Evolutionary conservation across 2,113 vertebrate genomes (phyloP).

Genomic region (Platysteira castanea): DNA sequence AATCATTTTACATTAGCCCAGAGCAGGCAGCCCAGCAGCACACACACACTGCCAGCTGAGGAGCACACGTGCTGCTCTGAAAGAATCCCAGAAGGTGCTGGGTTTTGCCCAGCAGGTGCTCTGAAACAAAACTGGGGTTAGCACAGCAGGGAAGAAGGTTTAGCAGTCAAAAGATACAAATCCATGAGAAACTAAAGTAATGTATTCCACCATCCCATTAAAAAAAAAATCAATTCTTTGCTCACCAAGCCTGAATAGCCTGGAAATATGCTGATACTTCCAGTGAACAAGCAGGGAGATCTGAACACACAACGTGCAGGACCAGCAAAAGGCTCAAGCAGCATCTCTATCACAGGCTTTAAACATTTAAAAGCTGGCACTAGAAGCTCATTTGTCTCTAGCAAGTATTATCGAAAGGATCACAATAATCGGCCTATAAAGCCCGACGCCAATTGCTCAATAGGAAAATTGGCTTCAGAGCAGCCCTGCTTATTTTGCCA

Average conservation of each 20-base stretch:
- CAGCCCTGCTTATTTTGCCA: background rate
- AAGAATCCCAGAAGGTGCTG: background rate
- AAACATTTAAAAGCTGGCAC: background rate
- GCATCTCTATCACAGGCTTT: background rate
- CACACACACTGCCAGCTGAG: background rate
- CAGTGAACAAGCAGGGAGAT: background rate
- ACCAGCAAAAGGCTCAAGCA: background rate
- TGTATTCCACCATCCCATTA: background rate
- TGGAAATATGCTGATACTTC: background rate
- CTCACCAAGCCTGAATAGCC: background rate
- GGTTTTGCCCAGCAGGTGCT: background rate
- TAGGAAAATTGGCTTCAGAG: conserved; percentile 23
- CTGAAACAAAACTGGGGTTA: background rate
- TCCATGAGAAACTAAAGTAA: background rate
- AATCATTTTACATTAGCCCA: background rate
- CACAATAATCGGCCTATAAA: background rate
- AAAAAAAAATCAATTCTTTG: background rate
- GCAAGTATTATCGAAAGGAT: background rate
- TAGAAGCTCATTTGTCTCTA: background rate
- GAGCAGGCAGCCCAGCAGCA: fast-evolving
- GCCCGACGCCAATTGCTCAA: background rate
- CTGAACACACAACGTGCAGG: background rate
- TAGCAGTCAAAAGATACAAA: background rate
- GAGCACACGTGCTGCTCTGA: background rate
- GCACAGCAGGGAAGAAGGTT: background rate